Evolutionary conservation across 2,888 invertebrate species (phyloP).

Genomic region (Cephus sareptanus): DNA sequence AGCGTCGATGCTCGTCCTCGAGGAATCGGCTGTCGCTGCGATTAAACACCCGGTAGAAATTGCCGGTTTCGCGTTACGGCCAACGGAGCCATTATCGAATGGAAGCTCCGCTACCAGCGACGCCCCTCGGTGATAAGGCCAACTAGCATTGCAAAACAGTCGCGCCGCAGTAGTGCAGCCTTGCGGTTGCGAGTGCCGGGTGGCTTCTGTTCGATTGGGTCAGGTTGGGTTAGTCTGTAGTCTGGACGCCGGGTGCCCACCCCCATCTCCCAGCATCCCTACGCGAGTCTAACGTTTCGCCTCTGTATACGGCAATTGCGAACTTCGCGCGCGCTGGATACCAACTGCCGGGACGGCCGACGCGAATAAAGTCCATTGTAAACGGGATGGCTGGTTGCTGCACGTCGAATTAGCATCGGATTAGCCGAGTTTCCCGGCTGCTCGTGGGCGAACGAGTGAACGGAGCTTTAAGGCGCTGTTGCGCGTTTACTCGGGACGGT

Average conservation of each 20-base stretch:
- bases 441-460: not conserved
- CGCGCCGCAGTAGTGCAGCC: conserved; percentile 4
- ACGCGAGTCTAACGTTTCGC: not conserved
- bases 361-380: conserved; percentile 47
- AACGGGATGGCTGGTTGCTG: conserved; percentile 47
- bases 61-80: conserved; percentile 18
- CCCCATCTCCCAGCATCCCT: not conserved
- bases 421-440: conserved; percentile 51
- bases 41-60: conserved; percentile 6
- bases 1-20: too few species aligned
- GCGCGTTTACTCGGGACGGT: not conserved
- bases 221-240: not conserved
- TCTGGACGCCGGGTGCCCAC: not conserved
- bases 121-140: conserved; percentile 27
- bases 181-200: conserved; percentile 4
- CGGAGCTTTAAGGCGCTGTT: not conserved
- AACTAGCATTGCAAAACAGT: conserved; percentile 45
- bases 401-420: conserved; percentile 59
- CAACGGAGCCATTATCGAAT: conserved; percentile 43
- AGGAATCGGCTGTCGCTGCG: not conserved
- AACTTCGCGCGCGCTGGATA: conserved; percentile 2
- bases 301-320: not conserved
- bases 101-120: conserved; percentile 30
- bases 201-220: not conserved
- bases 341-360: conserved; percentile 15